Evolutionary conservation across 2,888 invertebrate species (phyloP).

Genomic region (Thera britannica): DNA sequence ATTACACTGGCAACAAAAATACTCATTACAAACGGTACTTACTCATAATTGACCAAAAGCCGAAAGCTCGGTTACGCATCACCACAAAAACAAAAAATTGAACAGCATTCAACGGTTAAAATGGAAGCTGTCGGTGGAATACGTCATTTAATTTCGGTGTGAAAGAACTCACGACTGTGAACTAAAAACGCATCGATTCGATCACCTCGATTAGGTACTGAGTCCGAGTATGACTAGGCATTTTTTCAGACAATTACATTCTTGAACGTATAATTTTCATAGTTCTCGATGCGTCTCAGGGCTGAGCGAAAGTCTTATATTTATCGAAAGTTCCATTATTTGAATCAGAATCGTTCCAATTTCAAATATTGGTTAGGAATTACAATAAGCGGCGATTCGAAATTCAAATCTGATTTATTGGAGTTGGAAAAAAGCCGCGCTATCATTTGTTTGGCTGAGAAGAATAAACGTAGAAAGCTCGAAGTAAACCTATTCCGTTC

Average conservation of each 20-base stretch:
- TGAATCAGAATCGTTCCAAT: constrained; percentile 42
- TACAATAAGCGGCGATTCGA: constrained; percentile 45
- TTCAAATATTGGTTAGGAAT: constrained; percentile 49
- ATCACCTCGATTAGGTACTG: constrained; percentile 60
- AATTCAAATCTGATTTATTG: constrained; percentile 32
- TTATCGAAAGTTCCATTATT: constrained; percentile 39
- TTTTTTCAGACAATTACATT: constrained; percentile 49
- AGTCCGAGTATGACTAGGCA: constrained; percentile 47
- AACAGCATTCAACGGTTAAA: constrained; percentile 45
- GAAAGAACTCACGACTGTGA: constrained; percentile 63
- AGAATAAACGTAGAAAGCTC: background rate
- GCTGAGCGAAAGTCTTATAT: constrained; percentile 40
- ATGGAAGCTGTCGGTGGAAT: background rate
- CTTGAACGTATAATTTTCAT: constrained; percentile 32
- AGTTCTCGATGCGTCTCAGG: constrained; percentile 31
- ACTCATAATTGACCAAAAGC: constrained; percentile 53
- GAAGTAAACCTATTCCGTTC: background rate
- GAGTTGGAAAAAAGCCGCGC: constrained; percentile 25
- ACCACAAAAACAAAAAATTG: constrained; percentile 48
- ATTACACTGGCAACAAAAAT: constrained; percentile 7
- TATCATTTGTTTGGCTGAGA: constrained; percentile 13
- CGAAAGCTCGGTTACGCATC: constrained; percentile 29
- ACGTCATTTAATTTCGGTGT: constrained; percentile 53
- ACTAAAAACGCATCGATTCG: constrained; percentile 64
- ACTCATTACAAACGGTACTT: constrained; percentile 38